Evolutionary conservation across 2,113 vertebrate species (phyloP), one percentile per base, ranked within the genome.

Genomic region (Rutilus rutilus): DNA sequence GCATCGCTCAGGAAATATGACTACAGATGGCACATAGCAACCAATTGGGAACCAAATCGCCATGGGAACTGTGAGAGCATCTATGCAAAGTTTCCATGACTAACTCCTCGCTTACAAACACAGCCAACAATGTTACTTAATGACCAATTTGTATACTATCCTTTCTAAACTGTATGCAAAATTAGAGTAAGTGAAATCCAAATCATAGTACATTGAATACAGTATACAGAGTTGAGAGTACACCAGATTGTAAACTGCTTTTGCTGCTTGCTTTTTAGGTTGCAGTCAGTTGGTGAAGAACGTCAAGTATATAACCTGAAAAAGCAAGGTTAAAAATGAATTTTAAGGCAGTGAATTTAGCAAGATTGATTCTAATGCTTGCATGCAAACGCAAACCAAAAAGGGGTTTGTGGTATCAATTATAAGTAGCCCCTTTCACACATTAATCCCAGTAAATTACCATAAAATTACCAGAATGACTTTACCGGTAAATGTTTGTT

Each of bases 51-150:
- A 17, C n/a, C n/a, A 60, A 81, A 65, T 81, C n/a, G 60, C 60
- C 59, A 65, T 81, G 78, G 78, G 78, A 65, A 81, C 39, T 62
- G 57, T 17, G 59, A 25, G 15, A 45, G 15, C 12, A 27, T 45
- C 33, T 47, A 64, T 14, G 12, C 11, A 45, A 80, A 42, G 57
- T 64, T 64, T 62, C 14, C 12, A 78, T 11, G n/a, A 60, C 76
- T 78, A 36, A n/a, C 76, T 59, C 30, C 33, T 36, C 1, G 33
- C 27, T 30, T 54, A 27, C 25, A 39, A 78, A 59, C 17, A 59
- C 19, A 60, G 54, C 2, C 30, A 78, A 39, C 76, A 7, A 11
- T 11, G 5, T 23, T 23, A 33, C 25, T 78, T 33, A 78, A 33
- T 21, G 25, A 19, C 17, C 3, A 54, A 45, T 73, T n/a, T 14